A percentile compares a stretch with the other conserved stretches of the same genome.
Conservation (phyloP, 2,888 invertebrate species). For the Abrostola tripartita region DNA sequence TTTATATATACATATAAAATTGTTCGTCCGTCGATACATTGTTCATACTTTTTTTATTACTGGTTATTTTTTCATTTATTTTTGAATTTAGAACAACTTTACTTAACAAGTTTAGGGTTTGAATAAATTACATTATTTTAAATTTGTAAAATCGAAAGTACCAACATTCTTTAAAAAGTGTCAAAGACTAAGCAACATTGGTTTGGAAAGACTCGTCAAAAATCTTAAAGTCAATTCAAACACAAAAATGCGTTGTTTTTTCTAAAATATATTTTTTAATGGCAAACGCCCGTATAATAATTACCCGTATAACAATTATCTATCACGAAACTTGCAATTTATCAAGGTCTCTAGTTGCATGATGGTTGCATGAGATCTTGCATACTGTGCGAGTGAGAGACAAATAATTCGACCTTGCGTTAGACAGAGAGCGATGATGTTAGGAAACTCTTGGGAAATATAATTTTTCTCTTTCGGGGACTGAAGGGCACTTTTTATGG, state of each 20-base stretch:
- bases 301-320: slow-evolving; percentile 86
- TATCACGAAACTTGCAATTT: slow-evolving; percentile 87
- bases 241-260: slow-evolving; percentile 23
- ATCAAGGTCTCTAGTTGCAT: slow-evolving; percentile 77
- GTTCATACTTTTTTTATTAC: slow-evolving; percentile 11
- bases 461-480: slow-evolving; percentile 84
- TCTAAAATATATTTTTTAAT: slow-evolving; percentile 59
- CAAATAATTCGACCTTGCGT: slow-evolving; percentile 77
- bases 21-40: slow-evolving; percentile 79
- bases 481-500: slow-evolving; percentile 85
- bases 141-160: slow-evolving; percentile 10
- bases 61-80: slow-evolving; percentile 6
- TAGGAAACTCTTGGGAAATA: slow-evolving; percentile 87
- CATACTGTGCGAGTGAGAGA: slow-evolving; percentile 83
- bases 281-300: slow-evolving; percentile 77
- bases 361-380: slow-evolving; percentile 86
- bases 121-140: slow-evolving; percentile 32
- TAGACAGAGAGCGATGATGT: slow-evolving; percentile 77
- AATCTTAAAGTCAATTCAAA: slow-evolving; percentile 10
- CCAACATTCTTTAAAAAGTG: slow-evolving; percentile 18
- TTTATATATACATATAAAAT: slow-evolving; percentile 67
- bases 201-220: neutral
- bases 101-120: neutral
- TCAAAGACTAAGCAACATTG: neutral
- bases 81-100: neutral